These are phyloP conservation scores for Choloepus didactylus DNA, from an alignment of 2,797 vertebrate genomes.

Conservation along the genomic window DNA sequence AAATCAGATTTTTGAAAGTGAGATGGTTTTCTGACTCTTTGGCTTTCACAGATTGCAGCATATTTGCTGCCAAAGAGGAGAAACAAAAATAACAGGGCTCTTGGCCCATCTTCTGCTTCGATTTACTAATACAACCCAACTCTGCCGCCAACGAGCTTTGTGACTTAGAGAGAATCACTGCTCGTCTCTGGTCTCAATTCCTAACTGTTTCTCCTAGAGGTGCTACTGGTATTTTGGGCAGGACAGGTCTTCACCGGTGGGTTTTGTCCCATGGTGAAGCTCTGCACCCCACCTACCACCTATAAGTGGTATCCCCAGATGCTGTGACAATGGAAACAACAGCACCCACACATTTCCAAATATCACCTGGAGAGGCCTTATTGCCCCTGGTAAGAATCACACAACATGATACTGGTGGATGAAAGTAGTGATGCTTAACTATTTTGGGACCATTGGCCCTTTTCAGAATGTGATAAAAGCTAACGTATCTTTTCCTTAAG, in stretches of 20 bases:
- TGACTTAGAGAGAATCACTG: background rate
- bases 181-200: background rate
- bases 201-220: background rate
- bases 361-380: background rate
- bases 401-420: background rate
- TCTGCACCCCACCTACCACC: background rate
- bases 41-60: background rate
- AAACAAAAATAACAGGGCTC: background rate
- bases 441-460: background rate
- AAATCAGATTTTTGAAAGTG: background rate
- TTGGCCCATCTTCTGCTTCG: background rate
- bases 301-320: background rate
- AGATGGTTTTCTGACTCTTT: background rate
- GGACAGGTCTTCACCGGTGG: background rate
- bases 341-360: background rate
- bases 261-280: background rate
- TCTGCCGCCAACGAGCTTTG: background rate
- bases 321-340: background rate
- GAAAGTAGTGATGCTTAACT: background rate
- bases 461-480: conserved; percentile 30
- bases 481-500: background rate
- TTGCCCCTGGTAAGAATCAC: background rate
- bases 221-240: background rate
- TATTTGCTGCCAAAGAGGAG: background rate
- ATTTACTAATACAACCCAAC: background rate